Conservation (phyloP, 2,113 vertebrate species). For the Apodemus sylvaticus region DNA sequence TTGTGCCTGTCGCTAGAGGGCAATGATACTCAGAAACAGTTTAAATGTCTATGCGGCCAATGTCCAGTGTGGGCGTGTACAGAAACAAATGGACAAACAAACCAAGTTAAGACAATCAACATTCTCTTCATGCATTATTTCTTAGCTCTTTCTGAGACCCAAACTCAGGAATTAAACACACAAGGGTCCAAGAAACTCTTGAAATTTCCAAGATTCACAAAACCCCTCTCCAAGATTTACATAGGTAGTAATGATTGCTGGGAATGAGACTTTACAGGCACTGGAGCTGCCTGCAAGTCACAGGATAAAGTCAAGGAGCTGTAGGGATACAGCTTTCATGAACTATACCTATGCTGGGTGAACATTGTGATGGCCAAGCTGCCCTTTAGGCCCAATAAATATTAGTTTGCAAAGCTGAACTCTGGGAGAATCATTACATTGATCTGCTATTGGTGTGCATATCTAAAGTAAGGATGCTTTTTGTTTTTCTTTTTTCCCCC, state of each 20-base stretch:
- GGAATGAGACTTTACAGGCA: neutral
- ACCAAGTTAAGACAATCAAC: neutral
- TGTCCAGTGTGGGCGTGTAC: neutral
- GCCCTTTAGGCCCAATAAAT: neutral
- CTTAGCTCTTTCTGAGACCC: neutral
- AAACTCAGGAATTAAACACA: neutral
- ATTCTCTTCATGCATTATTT: neutral
- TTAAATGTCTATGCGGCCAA: neutral
- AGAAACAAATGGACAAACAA: neutral
- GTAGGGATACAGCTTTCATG: neutral
- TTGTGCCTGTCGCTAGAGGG: neutral
- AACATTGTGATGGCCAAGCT: neutral
- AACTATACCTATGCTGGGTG: neutral
- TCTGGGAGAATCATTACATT: neutral
- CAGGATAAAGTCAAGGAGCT: neutral
- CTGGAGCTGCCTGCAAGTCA: neutral
- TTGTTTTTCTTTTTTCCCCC: neutral
- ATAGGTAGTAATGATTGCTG: neutral
- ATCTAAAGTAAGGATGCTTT: neutral
- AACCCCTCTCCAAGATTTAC: neutral
- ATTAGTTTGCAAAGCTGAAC: neutral
- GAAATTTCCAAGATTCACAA: neutral
- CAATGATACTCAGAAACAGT: neutral
- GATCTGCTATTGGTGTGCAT: neutral
- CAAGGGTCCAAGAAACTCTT: neutral